Conservation (phyloP, 2,888 invertebrate genomes). For the Taphrorychus bicolor region DNA sequence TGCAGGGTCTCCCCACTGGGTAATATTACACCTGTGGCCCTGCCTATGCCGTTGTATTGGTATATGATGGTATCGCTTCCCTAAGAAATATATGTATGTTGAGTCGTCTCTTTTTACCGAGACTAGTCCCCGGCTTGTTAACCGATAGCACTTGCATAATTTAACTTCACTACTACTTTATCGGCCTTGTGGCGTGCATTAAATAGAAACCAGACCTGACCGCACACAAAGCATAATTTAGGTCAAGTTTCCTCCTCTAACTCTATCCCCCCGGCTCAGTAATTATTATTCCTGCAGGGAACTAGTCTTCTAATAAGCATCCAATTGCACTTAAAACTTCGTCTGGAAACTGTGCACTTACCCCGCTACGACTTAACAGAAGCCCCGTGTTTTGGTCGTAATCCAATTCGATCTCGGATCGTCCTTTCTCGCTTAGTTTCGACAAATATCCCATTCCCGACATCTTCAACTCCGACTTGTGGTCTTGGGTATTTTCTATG, state of each 20-base stretch:
- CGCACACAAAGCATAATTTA: neutral
- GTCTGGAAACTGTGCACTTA: constrained; percentile 56
- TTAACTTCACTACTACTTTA: neutral
- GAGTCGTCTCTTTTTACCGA: too few species aligned
- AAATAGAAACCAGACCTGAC: neutral
- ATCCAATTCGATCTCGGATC: constrained; percentile 87
- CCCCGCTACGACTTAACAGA: constrained; percentile 82
- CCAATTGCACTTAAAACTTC: constrained; percentile 19
- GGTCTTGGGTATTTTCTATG: constrained; percentile 93
- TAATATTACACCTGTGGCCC: constrained; percentile 84
- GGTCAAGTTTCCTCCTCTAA: constrained; percentile 7
- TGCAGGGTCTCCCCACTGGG: constrained; percentile 91
- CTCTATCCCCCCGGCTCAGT: neutral
- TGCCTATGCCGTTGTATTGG: constrained; percentile 88
- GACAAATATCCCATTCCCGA: constrained; percentile 92
- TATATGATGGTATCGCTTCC: constrained; percentile 89
- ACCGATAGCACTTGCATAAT: too few species aligned
- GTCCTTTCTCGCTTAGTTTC: constrained; percentile 86
- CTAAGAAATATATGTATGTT: too few species aligned
- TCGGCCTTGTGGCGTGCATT: neutral
- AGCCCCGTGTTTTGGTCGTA: constrained; percentile 91
- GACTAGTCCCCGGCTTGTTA: too few species aligned
- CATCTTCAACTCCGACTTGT: constrained; percentile 90
- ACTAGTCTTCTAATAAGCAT: constrained; percentile 21
- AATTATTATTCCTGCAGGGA: constrained; percentile 10